phyloP scores from a whole-genome alignment of 2,888 invertebrate species.

The Meteorus cinctellus region DNA sequence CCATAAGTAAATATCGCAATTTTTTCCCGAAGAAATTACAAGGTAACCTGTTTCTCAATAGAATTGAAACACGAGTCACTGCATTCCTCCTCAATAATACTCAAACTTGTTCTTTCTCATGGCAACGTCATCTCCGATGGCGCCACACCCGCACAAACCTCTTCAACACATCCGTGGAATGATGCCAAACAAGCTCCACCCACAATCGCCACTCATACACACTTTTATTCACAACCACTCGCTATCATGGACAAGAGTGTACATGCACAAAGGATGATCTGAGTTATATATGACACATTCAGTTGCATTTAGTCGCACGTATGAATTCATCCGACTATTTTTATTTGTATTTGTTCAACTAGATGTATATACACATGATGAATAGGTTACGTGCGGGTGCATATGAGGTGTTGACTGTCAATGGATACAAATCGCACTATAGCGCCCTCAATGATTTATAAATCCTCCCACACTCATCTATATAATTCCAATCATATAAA shows the following conservation, averaged over 20 bases:
- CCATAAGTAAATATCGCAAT: too few species aligned
- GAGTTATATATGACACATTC: slow-evolving; percentile 62
- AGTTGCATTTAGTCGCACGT: slow-evolving; percentile 58
- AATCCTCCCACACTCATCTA: background rate
- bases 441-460: background rate
- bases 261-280: slow-evolving; percentile 56
- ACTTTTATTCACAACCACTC: background rate
- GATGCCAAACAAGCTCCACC: slow-evolving; percentile 38
- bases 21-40: background rate
- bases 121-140: slow-evolving; percentile 29
- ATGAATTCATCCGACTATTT: slow-evolving; percentile 59
- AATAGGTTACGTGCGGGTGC: slow-evolving; percentile 39
- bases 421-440: slow-evolving; percentile 12
- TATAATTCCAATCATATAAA: background rate
- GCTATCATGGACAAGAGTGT: slow-evolving; percentile 7
- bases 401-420: slow-evolving; percentile 32
- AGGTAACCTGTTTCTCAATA: background rate
- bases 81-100: slow-evolving; percentile 15
- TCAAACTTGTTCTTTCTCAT: slow-evolving; percentile 26
- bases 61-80: background rate
- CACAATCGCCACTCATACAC: slow-evolving; percentile 23
- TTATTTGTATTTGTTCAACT: slow-evolving; percentile 17
- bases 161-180: slow-evolving; percentile 5
- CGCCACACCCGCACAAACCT: slow-evolving; percentile 31
- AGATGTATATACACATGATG: slow-evolving; percentile 46